Percentiles rank a stretch among this genome's conserved stretches.
Conservation (phyloP, 2,797 vertebrate genomes). For the Lagocephalus sceleratus region DNA sequence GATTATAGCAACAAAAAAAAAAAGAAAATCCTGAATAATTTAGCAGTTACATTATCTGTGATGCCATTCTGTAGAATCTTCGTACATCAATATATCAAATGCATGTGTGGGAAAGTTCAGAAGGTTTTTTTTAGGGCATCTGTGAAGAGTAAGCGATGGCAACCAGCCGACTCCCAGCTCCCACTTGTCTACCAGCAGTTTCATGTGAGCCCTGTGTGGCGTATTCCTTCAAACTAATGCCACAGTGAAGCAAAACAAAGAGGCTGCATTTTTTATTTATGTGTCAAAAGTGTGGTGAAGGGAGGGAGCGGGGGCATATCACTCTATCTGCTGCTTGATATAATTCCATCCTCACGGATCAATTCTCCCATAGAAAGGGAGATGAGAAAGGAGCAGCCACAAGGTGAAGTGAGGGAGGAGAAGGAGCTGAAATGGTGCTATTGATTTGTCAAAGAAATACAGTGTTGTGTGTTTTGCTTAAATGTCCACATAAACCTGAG, state of each 20-base stretch:
- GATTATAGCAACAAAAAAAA: constrained; percentile 68
- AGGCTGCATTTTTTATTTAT: constrained; percentile 79
- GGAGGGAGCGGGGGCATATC: constrained; percentile 58
- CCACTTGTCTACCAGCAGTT: constrained; percentile 52
- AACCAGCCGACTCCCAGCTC: constrained; percentile 57
- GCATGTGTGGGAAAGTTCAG: constrained; percentile 66
- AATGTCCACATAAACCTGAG: constrained; percentile 74
- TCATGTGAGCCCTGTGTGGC: constrained; percentile 48
- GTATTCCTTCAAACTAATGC: constrained; percentile 54
- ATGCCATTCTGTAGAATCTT: constrained; percentile 70
- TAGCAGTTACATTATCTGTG: constrained; percentile 74
- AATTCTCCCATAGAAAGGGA: constrained; percentile 69
- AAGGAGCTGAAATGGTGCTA: constrained; percentile 71
- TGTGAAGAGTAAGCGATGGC: constrained; percentile 69
- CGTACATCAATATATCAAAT: constrained; percentile 71
- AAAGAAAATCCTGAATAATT: constrained; percentile 74
- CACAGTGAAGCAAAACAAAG: constrained; percentile 65
- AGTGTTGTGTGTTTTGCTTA: constrained; percentile 72
- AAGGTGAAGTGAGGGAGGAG: constrained; percentile 38
- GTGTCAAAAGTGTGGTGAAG: constrained; percentile 72
- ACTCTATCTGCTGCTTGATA: constrained; percentile 68
- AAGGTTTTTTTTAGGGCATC: constrained; percentile 64
- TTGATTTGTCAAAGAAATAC: constrained; percentile 78
- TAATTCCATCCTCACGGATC: constrained; percentile 67
- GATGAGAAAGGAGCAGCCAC: constrained; percentile 44